Percentiles rank a stretch among this genome's conserved stretches.
Evolutionary conservation across 2,113 vertebrate genomes (phyloP).

Genomic region (Halichoerus grypus): DNA sequence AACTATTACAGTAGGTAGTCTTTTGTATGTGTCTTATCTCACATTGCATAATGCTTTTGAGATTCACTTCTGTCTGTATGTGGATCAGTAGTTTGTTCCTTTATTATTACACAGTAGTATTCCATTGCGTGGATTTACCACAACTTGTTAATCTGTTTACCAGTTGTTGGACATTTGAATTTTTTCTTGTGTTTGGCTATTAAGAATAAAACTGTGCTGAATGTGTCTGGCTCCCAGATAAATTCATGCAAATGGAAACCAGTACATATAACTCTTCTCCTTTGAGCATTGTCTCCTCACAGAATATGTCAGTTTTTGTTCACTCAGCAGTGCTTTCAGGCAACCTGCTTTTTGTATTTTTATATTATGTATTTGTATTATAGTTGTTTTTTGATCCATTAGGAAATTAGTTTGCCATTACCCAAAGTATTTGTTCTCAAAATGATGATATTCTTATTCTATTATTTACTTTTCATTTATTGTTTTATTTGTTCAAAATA

Average conservation of each 20-base stretch:
- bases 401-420: neutral
- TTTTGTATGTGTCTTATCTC: neutral
- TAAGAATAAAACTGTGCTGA: neutral
- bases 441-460: neutral
- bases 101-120: neutral
- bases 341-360: neutral
- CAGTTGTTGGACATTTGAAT: neutral
- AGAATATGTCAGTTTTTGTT: neutral
- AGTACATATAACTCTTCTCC: neutral
- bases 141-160: neutral
- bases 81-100: neutral
- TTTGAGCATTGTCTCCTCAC: neutral
- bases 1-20: neutral
- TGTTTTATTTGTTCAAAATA: neutral
- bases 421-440: neutral
- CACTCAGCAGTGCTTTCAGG: neutral
- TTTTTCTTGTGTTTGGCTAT: neutral
- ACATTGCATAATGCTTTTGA: neutral
- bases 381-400: neutral
- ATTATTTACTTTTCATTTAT: neutral
- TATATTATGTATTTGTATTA: neutral
- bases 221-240: neutral
- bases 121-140: neutral
- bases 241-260: neutral
- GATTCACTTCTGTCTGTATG: neutral